Evolutionary conservation across 1,140 invertebrate genomes (phyloP).

Genomic region (Helicoverpa zea): DNA sequence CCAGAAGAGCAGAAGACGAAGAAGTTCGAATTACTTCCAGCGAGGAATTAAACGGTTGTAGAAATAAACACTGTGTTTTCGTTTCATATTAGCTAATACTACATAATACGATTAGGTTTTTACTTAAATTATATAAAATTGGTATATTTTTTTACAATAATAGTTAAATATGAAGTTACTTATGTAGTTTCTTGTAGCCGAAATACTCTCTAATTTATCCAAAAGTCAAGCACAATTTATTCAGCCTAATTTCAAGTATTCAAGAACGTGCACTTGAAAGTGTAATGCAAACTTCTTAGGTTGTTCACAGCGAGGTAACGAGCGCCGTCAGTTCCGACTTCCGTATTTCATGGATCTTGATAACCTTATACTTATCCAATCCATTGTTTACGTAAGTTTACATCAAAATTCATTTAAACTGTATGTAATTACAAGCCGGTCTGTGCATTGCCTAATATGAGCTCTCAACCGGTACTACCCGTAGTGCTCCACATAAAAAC

Average conservation of each 20-base stretch:
- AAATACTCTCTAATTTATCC: not conserved
- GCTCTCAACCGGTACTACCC: not conserved
- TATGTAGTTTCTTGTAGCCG: no score
- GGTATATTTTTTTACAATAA: no score
- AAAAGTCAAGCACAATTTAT: not conserved
- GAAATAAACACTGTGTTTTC: not conserved
- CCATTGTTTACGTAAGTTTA: conserved; percentile 23
- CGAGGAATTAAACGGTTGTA: conserved; percentile 1
- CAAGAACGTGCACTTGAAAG: conserved; percentile 26
- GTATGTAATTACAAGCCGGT: not conserved
- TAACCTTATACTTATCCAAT: conserved; percentile 34
- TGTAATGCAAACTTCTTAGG: not conserved
- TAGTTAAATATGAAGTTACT: no score
- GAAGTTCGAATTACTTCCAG: not conserved
- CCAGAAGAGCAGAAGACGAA: conserved; percentile 29
- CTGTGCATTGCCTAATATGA: not conserved
- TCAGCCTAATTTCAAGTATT: not conserved
- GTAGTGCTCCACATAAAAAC: not conserved
- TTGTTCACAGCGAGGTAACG: conserved; percentile 24
- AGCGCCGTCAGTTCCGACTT: conserved; percentile 17
- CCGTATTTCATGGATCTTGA: conserved; percentile 34
- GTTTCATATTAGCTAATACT: not conserved
- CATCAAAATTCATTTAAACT: conserved; percentile 21
- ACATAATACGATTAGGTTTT: no score
- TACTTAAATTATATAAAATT: not conserved